phyloP scores from a whole-genome alignment of 2,888 invertebrate genomes.

The Frankliniella fusca region DNA sequence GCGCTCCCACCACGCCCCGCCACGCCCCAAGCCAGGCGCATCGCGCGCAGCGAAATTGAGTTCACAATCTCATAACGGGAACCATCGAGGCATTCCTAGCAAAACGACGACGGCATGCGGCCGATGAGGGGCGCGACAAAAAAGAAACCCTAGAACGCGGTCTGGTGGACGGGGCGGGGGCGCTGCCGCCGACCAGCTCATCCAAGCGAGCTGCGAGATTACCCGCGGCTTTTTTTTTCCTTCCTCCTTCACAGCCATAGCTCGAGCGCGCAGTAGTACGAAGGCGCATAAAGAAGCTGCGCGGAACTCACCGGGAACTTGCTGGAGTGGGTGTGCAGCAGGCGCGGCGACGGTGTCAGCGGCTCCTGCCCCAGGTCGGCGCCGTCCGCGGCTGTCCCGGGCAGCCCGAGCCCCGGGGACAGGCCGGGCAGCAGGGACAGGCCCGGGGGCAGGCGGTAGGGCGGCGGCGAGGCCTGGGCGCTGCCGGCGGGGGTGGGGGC shows the following conservation, averaged over 20 bases:
- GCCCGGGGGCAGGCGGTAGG: slow-evolving; percentile 67
- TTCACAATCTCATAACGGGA: slow-evolving; percentile 14
- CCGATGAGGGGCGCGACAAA: background rate
- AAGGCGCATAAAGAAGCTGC: background rate
- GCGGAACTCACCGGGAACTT: slow-evolving; percentile 68
- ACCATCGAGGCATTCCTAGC: slow-evolving; percentile 8
- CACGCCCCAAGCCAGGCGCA: background rate
- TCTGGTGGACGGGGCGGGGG: background rate
- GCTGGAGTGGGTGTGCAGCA: slow-evolving; percentile 69
- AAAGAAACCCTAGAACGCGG: background rate
- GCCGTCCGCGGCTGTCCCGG: slow-evolving; percentile 46
- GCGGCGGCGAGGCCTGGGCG: slow-evolving; percentile 47
- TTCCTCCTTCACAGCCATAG: no score
- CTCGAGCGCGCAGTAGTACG: background rate
- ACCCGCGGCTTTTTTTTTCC: no score
- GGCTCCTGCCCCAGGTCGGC: slow-evolving; percentile 41
- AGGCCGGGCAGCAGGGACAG: slow-evolving; percentile 47
- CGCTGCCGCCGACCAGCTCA: no score
- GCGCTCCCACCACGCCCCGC: background rate
- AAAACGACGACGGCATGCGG: background rate
- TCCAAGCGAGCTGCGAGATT: no score
- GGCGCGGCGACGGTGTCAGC: slow-evolving; percentile 38
- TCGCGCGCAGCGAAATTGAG: background rate
- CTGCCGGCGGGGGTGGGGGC: slow-evolving; percentile 47
- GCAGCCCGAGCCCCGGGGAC: slow-evolving; percentile 51